Evolutionary conservation across 2,888 invertebrate genomes (phyloP).

Genomic region (Acleris laterana): DNA sequence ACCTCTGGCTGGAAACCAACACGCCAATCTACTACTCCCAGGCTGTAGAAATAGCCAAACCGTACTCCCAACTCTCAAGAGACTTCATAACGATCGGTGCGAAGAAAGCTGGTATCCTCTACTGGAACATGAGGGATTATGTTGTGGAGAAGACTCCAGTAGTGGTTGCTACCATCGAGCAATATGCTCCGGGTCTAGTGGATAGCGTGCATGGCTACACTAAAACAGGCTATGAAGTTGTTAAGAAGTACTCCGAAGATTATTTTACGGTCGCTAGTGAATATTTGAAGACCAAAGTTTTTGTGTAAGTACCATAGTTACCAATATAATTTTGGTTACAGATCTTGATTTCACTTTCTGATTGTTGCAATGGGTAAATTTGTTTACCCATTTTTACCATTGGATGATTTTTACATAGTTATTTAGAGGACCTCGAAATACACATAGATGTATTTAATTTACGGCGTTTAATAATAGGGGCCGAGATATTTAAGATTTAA

Average conservation of each 20-base stretch:
- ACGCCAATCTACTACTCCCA: slow-evolving; percentile 87
- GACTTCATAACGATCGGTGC: slow-evolving; percentile 83
- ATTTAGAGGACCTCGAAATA: too few relatives aligned
- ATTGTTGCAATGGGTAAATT: not conserved
- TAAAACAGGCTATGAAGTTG: slow-evolving; percentile 66
- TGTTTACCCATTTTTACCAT: too few relatives aligned
- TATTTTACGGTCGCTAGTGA: slow-evolving; percentile 81
- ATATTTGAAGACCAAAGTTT: slow-evolving; percentile 89
- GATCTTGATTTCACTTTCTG: not conserved
- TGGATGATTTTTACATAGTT: too few relatives aligned
- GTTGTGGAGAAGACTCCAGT: slow-evolving; percentile 78
- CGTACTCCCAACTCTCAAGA: slow-evolving; percentile 85
- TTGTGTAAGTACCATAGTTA: slow-evolving; percentile 87
- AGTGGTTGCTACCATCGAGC: slow-evolving; percentile 82
- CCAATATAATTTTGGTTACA: too few relatives aligned
- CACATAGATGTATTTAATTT: too few relatives aligned
- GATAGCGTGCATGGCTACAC: slow-evolving; percentile 84
- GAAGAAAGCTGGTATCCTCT: slow-evolving; percentile 80
- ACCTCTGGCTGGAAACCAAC: slow-evolving; percentile 87
- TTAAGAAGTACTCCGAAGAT: slow-evolving; percentile 76
- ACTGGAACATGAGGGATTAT: slow-evolving; percentile 77
- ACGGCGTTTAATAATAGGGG: too few relatives aligned
- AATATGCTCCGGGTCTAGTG: slow-evolving; percentile 89
- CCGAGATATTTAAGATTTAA: too few relatives aligned
- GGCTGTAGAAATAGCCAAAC: slow-evolving; percentile 81